Conservation (phyloP, 2,797 vertebrate genomes). For the Syndactyla subalaris region DNA sequence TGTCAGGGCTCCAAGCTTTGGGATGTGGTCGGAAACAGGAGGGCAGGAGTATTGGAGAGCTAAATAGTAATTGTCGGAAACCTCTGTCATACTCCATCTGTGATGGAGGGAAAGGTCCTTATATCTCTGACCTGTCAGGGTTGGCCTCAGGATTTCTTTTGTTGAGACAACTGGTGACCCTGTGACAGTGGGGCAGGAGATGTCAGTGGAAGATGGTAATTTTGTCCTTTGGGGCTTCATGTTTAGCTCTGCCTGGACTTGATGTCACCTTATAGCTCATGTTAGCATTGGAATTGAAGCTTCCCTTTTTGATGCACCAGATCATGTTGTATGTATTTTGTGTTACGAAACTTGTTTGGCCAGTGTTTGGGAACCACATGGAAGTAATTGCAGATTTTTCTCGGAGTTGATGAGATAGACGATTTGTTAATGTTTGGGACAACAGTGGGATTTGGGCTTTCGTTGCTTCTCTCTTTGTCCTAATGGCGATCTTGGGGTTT, state of each 20-base stretch:
- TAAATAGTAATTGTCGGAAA: background rate
- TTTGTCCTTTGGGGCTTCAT: background rate
- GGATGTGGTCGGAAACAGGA: background rate
- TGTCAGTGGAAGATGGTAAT: background rate
- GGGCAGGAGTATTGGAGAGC: background rate
- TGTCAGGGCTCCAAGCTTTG: fast-evolving
- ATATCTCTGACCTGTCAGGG: background rate
- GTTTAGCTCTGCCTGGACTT: background rate
- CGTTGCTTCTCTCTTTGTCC: background rate
- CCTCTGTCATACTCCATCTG: background rate
- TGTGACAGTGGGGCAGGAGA: background rate
- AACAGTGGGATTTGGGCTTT: background rate
- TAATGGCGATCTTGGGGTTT: constrained; percentile 56
- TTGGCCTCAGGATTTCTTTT: background rate
- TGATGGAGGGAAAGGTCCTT: background rate
- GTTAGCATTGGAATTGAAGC: background rate
- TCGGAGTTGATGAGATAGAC: background rate
- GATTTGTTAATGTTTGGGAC: constrained; percentile 2
- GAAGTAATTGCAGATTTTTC: constrained; percentile 15
- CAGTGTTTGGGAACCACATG: background rate
- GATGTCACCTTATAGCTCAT: background rate
- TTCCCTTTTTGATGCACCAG: background rate
- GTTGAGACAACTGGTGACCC: background rate
- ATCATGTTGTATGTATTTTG: background rate
- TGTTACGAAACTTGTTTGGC: background rate